A percentile compares a stretch with the other conserved stretches of the same genome.
These are phyloP conservation scores for Lycocerus yunnanus DNA, from an alignment of 2,888 invertebrate species.

Conservation along the genomic window DNA sequence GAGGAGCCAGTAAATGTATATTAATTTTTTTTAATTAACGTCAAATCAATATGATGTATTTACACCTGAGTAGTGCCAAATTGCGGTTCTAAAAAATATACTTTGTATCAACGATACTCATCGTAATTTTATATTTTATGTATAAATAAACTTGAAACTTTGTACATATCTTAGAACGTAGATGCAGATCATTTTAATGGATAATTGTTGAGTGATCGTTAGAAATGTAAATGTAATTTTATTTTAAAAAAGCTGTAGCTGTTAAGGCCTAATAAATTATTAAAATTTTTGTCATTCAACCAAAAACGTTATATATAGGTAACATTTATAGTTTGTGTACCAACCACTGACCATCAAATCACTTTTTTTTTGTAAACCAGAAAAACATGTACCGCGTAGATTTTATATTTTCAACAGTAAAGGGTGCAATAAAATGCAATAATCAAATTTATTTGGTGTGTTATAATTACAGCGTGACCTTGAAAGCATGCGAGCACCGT, in stretches of 20 bases:
- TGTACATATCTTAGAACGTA: slow-evolving; percentile 48
- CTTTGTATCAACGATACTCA: slow-evolving; percentile 41
- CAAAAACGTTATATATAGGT: background rate
- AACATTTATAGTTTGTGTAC: background rate
- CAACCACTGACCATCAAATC: background rate
- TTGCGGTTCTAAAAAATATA: slow-evolving; percentile 31
- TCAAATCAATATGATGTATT: background rate
- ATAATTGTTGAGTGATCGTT: slow-evolving; percentile 25
- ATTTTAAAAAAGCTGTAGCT: slow-evolving; percentile 22
- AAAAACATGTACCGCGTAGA: background rate
- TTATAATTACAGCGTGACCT: background rate
- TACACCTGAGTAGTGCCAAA: slow-evolving; percentile 43
- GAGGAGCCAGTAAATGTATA: background rate
- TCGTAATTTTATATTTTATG: slow-evolving; percentile 44
- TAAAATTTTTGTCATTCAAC: background rate
- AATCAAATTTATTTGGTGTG: background rate
- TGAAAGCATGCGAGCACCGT: too few relatives aligned
- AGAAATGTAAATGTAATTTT: slow-evolving; percentile 27
- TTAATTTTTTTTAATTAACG: background rate
- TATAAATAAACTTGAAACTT: slow-evolving; percentile 23
- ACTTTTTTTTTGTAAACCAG: background rate
- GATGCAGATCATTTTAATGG: slow-evolving; percentile 17
- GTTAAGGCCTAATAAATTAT: slow-evolving; percentile 41
- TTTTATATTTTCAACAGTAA: background rate
- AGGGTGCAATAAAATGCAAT: background rate